A percentile compares a stretch with the other conserved stretches of the same genome.
phyloP scores from a whole-genome alignment of 2,797 vertebrate species.

The Spondyliosoma cantharus region DNA sequence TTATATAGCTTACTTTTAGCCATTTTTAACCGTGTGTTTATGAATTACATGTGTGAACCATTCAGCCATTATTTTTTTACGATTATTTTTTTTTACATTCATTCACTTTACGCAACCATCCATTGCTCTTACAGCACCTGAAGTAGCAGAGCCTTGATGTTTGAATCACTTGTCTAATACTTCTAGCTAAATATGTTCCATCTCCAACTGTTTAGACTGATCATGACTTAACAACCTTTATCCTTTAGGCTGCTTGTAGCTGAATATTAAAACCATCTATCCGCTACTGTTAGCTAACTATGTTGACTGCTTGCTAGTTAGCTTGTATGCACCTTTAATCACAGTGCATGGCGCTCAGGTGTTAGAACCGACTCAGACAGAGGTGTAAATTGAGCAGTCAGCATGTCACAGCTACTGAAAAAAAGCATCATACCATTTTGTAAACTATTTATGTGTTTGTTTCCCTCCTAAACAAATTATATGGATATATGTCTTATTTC shows the following conservation, averaged over 20 bases:
- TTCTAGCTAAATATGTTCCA: not conserved
- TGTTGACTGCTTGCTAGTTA: not conserved
- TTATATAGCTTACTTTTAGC: not conserved
- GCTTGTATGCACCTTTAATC: not conserved
- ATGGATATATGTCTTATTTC: not conserved
- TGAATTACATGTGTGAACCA: not conserved
- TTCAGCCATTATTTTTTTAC: not conserved
- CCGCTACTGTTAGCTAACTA: not conserved
- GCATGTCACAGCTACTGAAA: not conserved
- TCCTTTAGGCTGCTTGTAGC: too few relatives aligned
- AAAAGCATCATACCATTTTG: not conserved
- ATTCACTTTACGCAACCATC: not conserved
- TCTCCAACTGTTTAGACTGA: too few relatives aligned
- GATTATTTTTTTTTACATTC: not conserved
- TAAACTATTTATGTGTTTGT: not conserved
- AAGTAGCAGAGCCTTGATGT: not conserved
- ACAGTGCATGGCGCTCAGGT: not conserved
- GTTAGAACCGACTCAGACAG: not conserved
- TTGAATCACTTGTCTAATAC: not conserved
- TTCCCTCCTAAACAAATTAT: not conserved
- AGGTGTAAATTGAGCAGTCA: not conserved
- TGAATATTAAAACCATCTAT: too few relatives aligned
- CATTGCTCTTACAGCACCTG: not conserved
- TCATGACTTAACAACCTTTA: too few relatives aligned
- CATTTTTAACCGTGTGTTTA: not conserved